Evolutionary conservation across 2,113 vertebrate genomes (phyloP), one percentile per base, ranked within the genome.

Genomic region (Pipra filicauda): DNA sequence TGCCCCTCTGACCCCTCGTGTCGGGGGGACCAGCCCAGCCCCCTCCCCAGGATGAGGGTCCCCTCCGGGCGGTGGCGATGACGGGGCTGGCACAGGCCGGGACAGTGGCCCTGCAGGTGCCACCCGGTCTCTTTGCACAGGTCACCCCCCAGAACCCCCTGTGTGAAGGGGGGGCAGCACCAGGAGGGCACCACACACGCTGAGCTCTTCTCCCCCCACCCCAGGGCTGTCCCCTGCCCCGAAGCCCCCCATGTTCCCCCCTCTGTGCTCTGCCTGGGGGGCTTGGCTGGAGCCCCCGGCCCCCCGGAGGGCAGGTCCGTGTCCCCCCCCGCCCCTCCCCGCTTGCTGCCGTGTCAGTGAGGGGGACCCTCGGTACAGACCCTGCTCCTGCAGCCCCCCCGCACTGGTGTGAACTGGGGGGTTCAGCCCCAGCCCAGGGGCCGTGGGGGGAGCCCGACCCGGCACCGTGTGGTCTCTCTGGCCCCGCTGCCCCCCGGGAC

Each of bases 321-420:
- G 66, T 66, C 37, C 54, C 12, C 12, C 22, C 3, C 3, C 3
- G 6, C 67, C 9, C 78, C 8, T 16, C 72, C 62, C 62, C 0
- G 7, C 78, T 69, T 9, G 24, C 30, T 7, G 74, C 81, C 11
- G 49, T 1, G 17, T 44, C 81, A 2, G 43, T 58, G 71, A 59
- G 13, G 35, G 19, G 86, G 43, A 18, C 37, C 33, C 70, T 83
- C 66, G 93, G 93, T 92, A 95, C 93, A 59, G 46, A 92, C 43
- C 4, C 8, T 5, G 59, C 15, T 64, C 89, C 76, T 48, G 65
- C 76, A 62, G 85, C 81, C 20, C 59, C 75, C 62, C 84, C 3
- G 10, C 74, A 2, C 79, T 27, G 79, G 2, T 37, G 67, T 28
- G 66, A 72, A 4, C 7, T 3, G 35, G 28, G 46, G 51, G 54